Conservation (phyloP, 2,113 vertebrate genomes). For the Pachyramphus minor region DNA sequence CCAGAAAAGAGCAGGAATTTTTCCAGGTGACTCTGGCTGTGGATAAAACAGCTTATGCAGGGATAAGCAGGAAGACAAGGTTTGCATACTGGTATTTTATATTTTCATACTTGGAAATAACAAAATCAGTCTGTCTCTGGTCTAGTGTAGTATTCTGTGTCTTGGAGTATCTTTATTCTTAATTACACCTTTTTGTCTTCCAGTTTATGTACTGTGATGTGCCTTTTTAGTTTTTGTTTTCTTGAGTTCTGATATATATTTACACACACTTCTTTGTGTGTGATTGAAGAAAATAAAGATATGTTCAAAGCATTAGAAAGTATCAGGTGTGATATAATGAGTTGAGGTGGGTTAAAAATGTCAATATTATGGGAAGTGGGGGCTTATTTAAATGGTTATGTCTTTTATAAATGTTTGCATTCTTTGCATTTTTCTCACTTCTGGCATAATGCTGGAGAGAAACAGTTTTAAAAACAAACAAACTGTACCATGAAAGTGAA, state of each 20-base stretch:
- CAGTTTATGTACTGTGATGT: background rate
- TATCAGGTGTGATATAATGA: background rate
- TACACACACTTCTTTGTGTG: too few relatives aligned
- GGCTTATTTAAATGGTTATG: background rate
- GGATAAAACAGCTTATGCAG: background rate
- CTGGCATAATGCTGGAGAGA: background rate
- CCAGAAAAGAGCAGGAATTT: background rate
- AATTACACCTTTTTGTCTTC: background rate
- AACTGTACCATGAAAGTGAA: background rate
- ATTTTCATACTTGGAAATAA: background rate
- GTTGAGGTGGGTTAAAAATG: background rate
- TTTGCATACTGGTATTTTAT: background rate
- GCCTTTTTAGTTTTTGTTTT: background rate
- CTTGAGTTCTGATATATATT: background rate
- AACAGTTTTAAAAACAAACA: background rate
- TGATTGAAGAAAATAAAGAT: too few relatives aligned
- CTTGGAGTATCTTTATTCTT: background rate
- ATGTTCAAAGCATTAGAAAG: too few relatives aligned
- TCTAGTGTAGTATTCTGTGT: background rate
- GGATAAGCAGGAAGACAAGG: background rate
- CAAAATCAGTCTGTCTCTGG: background rate
- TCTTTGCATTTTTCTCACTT: background rate
- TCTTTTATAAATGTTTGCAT: background rate
- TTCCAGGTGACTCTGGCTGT: background rate
- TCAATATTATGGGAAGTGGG: background rate